phyloP scores from a whole-genome alignment of 2,113 vertebrate species.

The Apus apus region DNA sequence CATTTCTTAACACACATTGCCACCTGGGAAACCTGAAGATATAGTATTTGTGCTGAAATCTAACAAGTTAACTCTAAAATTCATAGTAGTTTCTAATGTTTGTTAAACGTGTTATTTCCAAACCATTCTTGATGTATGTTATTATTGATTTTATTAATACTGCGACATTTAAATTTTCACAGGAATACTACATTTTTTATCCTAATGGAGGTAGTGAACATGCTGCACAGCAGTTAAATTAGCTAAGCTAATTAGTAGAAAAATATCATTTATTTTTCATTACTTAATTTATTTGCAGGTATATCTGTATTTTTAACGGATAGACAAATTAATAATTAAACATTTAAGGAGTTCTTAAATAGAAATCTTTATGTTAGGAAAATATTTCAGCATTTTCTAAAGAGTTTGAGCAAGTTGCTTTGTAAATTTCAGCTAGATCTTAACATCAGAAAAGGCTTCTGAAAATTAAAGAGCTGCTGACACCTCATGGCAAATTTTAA shows the following conservation, averaged over 20 bases:
- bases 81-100: neutral
- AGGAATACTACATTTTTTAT: neutral
- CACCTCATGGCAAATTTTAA: conserved; percentile 67
- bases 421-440: neutral
- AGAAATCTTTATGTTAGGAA: neutral
- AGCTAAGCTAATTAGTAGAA: neutral
- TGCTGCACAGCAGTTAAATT: neutral
- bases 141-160: neutral
- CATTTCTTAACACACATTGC: conserved; percentile 50
- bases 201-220: neutral
- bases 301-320: neutral
- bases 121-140: neutral
- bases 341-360: neutral
- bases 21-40: conserved; percentile 55
- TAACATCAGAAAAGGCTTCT: conserved; percentile 43
- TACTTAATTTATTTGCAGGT: neutral
- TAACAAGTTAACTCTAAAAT: neutral
- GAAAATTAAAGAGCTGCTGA: conserved; percentile 73
- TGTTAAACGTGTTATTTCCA: neutral
- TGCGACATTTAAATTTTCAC: neutral
- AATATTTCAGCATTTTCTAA: neutral
- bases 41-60: conserved; percentile 5
- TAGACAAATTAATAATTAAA: neutral
- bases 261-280: conserved; percentile 4
- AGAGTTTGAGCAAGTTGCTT: neutral